Percentiles rank a stretch among this genome's conserved stretches.
These are phyloP conservation scores for Hippocampus barbouri DNA, from an alignment of 2,113 vertebrate genomes.

Conservation along the genomic window DNA sequence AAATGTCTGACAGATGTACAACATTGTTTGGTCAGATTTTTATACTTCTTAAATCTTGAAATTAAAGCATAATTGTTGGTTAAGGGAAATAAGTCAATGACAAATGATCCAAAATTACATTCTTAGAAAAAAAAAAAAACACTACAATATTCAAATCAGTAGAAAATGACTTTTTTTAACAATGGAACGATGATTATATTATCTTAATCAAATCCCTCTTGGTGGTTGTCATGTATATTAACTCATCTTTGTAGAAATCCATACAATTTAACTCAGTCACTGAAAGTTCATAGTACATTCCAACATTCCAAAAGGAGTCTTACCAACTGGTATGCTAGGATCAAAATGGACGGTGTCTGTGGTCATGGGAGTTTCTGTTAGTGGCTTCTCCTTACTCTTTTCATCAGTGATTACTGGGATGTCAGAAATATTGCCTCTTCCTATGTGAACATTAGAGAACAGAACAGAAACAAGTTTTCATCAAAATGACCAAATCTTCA, in stretches of 20 bases:
- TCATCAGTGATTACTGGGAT: background rate
- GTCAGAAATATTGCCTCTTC: background rate
- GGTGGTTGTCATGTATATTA: background rate
- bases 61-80: no score
- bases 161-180: background rate
- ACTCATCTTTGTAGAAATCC: background rate
- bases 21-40: no score
- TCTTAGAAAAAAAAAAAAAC: background rate
- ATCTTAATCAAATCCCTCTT: background rate
- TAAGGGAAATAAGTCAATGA: no score
- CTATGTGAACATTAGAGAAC: constrained; percentile 15
- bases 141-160: background rate
- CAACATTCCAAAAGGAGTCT: constrained; percentile 4
- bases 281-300: background rate
- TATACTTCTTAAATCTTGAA: no score
- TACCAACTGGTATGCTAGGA: constrained; percentile 58
- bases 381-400: background rate
- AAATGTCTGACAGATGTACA: no score
- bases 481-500: background rate
- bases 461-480: background rate
- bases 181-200: background rate
- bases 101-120: no score
- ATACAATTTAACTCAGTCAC: no score
- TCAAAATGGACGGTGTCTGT: constrained; percentile 43
- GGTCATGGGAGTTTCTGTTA: background rate